Percentiles rank a stretch among this genome's conserved stretches.
phyloP scores from a whole-genome alignment of 2,797 vertebrate genomes.

The Helicolenus hilgendorfi region DNA sequence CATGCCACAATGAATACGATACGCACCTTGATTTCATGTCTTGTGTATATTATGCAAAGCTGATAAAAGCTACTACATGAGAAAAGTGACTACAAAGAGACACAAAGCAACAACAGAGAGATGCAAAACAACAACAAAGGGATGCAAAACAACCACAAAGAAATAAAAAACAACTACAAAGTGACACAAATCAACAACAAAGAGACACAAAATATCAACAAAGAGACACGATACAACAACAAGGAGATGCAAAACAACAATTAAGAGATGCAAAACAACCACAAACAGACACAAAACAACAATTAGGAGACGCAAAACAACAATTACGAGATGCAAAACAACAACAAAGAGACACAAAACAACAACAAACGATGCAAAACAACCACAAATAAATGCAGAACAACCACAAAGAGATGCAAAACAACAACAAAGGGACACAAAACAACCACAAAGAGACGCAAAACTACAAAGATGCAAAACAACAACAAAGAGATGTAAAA shows the following conservation, averaged over 20 bases:
- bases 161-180: too few relatives aligned
- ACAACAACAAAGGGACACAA: neutral
- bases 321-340: neutral
- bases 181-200: too few relatives aligned
- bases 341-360: neutral
- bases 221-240: too few relatives aligned
- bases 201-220: too few relatives aligned
- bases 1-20: neutral
- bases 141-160: too few relatives aligned
- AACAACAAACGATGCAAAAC: neutral
- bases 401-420: neutral
- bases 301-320: neutral
- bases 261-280: too few relatives aligned
- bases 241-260: too few relatives aligned
- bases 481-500: neutral
- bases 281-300: too few relatives aligned
- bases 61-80: neutral
- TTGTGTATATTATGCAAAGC: conserved; percentile 1
- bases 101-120: neutral
- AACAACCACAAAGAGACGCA: neutral
- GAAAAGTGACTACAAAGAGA: neutral
- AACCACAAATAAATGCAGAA: neutral
- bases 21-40: neutral
- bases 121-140: too few relatives aligned
- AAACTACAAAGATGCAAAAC: neutral